A percentile compares a stretch with the other conserved stretches of the same genome.
Evolutionary conservation across 1,140 invertebrate genomes (phyloP).

Genomic region (Brachionus manjavacas): DNA sequence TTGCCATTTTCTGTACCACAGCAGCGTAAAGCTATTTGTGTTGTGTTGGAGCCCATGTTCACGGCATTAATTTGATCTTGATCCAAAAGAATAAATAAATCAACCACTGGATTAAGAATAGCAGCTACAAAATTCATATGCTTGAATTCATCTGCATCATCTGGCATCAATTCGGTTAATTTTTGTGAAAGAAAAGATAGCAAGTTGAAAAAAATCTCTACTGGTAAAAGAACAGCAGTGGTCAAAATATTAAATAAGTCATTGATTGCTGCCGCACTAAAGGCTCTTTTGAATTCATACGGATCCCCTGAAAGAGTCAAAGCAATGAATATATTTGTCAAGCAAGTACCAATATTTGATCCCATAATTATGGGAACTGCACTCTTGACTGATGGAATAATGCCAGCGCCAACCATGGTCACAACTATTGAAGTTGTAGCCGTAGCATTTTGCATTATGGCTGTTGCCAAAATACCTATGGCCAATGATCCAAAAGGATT

Average conservation of each 20-base stretch:
- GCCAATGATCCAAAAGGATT: conserved; percentile 63
- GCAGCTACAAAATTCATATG: background rate
- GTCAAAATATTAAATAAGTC: conserved; percentile 63
- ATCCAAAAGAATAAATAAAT: background rate
- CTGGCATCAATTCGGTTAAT: background rate
- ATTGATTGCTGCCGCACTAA: conserved; percentile 62
- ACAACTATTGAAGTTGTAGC: conserved; percentile 65
- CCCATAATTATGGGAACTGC: conserved; percentile 65
- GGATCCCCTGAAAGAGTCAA: conserved; percentile 53
- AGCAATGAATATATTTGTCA: conserved; percentile 64
- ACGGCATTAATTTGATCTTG: background rate
- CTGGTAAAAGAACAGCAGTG: conserved; percentile 58
- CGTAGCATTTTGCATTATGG: conserved; percentile 64
- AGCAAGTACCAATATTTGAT: conserved; percentile 63
- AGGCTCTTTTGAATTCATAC: conserved; percentile 61
- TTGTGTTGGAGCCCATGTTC: background rate
- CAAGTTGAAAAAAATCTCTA: conserved; percentile 53
- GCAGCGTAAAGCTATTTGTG: background rate
- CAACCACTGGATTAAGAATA: conserved; percentile 6
- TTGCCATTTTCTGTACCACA: background rate
- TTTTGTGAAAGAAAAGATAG: background rate
- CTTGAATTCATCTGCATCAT: background rate
- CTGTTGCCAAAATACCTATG: conserved; percentile 64
- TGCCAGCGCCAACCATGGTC: conserved; percentile 59
- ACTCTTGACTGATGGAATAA: conserved; percentile 53